Base-by-base conservation (phyloP, 2,888 invertebrate genomes). In the Rhamnusium bicolor region DNA sequence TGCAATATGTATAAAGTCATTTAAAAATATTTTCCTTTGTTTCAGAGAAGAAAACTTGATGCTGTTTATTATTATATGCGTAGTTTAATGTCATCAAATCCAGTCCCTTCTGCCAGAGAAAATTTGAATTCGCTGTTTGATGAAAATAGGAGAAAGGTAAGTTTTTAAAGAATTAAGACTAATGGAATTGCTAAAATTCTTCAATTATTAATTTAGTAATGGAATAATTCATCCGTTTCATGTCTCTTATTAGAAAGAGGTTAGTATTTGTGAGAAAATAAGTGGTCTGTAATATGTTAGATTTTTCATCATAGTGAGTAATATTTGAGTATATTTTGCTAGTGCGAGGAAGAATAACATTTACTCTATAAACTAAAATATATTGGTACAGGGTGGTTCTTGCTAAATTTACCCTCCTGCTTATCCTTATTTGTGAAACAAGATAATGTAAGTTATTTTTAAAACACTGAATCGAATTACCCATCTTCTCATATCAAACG, bases 41-140 rank as follows among this genome's bases (percentile, higher is more conserved):
- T 92, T 65, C 89, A 98, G 97, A 94, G 95, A 89, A 92, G 96
- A 85, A 96, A 96, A 90, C 90, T 98, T 79, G 98, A 98, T 88
- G 97, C 98, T n/a, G 96, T 98, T 5, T 98, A 98, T 88, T 98
- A 95, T 89, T 98, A 97, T 86, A 96, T 97, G 95, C 92, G 98
- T 82, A 97, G 98, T 88, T 90, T 98, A 81, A 95, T 97, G 92
- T 95, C 97, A 71, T 96, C 97, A 51, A 97, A 97, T 91, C 96
- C 98, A 1, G 95, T 97, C 86, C 93, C 94, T 79, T 96, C 97
- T 0, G 97, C 98, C n/a, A 92, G 94, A 80, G 97, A 98, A 89
- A 95, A 94, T 88, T 90, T 98, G 21, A 91, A 95, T 82, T 92
- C 94, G 12, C 89, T 98, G 72, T 97, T 98, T 87, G 97, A 98